Evolutionary conservation across 2,113 vertebrate genomes (phyloP), one percentile per base, ranked within the genome.

Genomic region (Mustelus asterias): DNA sequence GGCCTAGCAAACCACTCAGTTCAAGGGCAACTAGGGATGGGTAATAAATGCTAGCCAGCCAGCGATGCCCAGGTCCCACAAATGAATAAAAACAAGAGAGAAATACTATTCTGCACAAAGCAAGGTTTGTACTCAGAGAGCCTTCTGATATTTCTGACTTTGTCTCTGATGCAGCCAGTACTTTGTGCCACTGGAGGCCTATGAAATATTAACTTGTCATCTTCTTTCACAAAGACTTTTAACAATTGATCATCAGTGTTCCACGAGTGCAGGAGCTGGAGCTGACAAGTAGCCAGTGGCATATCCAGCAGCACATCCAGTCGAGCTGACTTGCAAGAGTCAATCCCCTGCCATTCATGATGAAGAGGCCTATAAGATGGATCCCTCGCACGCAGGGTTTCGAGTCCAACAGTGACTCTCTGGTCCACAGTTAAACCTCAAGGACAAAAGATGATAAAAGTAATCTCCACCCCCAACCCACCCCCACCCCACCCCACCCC

Each of bases 131-230:
- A 99, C 0, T 99, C 99, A 0, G 99, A 99, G 94, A 99, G 98
- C 13, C 99, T 99, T 0, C 99, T 97, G 0, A 99, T 99, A 96
- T 99, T 99, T 14, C 99, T 99, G 2, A 99, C 98, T 44, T 98
- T 98, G 96, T 98, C 99, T 33, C 99, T 96, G 97, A 99, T 99
- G 96, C 98, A 99, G 0, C 99, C 99, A 0, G 99, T 99, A 97
- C 99, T 99, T 97, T 99, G 99, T 0, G 99, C 99, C 97, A 99
- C 99, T 1, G 99, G 99, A 96, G 99, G 99, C 97, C 99, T 97
- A 98, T 99, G 99, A 90, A 99, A 99, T 67, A 98, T 98, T 7
- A 99, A 98, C 94, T 98, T 99, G 97, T 99, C 99, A 3, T 99
- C 99, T 94, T 99, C 99, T 89, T 99, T 99, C 80, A 99, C 99